phyloP scores from a whole-genome alignment of 2,797 vertebrate genomes.

The Lutjanus argentimaculatus region DNA sequence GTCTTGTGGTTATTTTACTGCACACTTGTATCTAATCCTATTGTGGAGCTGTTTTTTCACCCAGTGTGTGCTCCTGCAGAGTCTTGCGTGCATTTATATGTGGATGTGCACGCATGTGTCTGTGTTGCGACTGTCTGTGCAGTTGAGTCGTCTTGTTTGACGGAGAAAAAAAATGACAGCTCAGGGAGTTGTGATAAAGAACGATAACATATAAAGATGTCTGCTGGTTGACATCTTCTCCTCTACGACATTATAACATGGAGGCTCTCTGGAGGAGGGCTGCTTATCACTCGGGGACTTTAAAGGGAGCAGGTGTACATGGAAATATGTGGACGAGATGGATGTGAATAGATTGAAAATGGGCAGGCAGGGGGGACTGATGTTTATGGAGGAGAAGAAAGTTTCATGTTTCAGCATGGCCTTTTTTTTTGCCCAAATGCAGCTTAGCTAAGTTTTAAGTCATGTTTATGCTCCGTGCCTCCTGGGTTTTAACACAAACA shows the following conservation, averaged over 20 bases:
- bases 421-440: neutral
- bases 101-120: neutral
- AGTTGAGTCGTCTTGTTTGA: slow-evolving; percentile 13
- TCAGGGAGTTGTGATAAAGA: slow-evolving; percentile 45
- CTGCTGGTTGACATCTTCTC: slow-evolving; percentile 50
- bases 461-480: slow-evolving; percentile 14
- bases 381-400: slow-evolving; percentile 14
- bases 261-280: slow-evolving; percentile 19
- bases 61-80: neutral
- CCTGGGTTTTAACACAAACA: slow-evolving; percentile 38
- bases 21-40: slow-evolving; percentile 7
- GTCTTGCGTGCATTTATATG: slow-evolving; percentile 10
- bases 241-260: slow-evolving; percentile 30
- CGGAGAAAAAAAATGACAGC: slow-evolving; percentile 25
- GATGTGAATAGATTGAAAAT: slow-evolving; percentile 35
- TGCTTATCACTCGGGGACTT: slow-evolving; percentile 48
- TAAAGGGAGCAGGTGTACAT: slow-evolving; percentile 33
- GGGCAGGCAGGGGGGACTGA: neutral
- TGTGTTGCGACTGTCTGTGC: slow-evolving; percentile 24
- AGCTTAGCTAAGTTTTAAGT: neutral
- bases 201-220: slow-evolving; percentile 48
- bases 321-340: slow-evolving; percentile 30
- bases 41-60: slow-evolving; percentile 26
- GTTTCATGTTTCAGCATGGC: neutral
- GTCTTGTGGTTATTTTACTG: slow-evolving; percentile 11